Conservation (phyloP, 2,888 invertebrate species). For the Chamaedrilus cognettii region DNA sequence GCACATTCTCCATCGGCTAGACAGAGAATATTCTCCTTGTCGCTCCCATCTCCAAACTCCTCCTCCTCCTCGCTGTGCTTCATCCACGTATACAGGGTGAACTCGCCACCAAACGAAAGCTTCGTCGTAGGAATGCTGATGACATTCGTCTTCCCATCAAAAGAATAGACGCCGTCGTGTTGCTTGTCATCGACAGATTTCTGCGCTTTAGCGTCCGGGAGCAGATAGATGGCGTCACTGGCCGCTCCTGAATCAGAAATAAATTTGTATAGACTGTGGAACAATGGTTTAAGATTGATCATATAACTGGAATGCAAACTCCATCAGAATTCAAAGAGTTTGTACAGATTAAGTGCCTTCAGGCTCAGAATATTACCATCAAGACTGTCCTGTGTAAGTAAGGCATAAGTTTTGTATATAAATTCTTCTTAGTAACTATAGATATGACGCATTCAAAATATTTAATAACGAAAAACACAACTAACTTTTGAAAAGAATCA, state of each 20-base stretch:
- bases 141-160: constrained; percentile 90
- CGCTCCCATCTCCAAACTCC: constrained; percentile 33
- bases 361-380: no score
- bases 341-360: no score
- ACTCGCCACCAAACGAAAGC: constrained; percentile 71
- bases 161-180: constrained; percentile 91
- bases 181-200: constrained; percentile 76
- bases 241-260: constrained; percentile 77
- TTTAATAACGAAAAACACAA: no score
- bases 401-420: no score
- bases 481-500: no score
- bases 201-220: neutral
- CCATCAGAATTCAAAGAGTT: no score
- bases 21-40: constrained; percentile 94
- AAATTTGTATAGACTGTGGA: no score
- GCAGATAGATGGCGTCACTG: constrained; percentile 77
- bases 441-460: no score
- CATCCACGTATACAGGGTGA: constrained; percentile 94
- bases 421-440: no score
- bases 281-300: no score
- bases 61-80: constrained; percentile 72
- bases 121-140: constrained; percentile 63
- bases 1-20: constrained; percentile 97
- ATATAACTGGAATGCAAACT: no score
- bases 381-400: no score